These are phyloP conservation scores for Drosophila rellima DNA, from an alignment of 2,888 invertebrate species.

Conservation along the genomic window DNA sequence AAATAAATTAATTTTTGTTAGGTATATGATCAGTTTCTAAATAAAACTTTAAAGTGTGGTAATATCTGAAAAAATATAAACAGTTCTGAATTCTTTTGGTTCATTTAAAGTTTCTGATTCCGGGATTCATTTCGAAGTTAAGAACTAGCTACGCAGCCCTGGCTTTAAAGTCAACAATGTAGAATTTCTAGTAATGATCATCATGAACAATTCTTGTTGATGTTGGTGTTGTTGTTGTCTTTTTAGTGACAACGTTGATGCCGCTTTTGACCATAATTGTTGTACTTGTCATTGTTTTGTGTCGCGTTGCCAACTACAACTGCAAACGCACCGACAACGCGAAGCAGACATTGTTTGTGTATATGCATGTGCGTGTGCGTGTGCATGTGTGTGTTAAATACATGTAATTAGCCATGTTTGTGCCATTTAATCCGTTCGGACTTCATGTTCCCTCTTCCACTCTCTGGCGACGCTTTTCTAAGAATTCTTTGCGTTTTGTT, in stretches of 20 bases:
- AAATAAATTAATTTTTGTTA: too few relatives aligned
- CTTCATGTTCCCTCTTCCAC: slow-evolving; percentile 35
- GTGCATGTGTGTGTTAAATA: slow-evolving; percentile 71
- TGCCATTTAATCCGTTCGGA: slow-evolving; percentile 79
- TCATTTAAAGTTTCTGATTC: neutral
- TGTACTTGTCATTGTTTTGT: slow-evolving; percentile 71
- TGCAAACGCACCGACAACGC: slow-evolving; percentile 59
- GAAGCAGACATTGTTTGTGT: slow-evolving; percentile 27
- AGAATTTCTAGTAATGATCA: slow-evolving; percentile 54
- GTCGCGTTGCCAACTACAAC: slow-evolving; percentile 66
- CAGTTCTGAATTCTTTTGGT: neutral
- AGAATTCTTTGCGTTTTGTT: slow-evolving; percentile 80
- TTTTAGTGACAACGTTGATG: slow-evolving; percentile 65
- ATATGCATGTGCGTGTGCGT: slow-evolving; percentile 4
- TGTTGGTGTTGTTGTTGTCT: slow-evolving; percentile 28
- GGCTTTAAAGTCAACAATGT: slow-evolving; percentile 16
- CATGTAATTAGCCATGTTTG: slow-evolving; percentile 82
- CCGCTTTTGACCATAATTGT: slow-evolving; percentile 77
- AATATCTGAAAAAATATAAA: too few relatives aligned
- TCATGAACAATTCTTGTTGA: slow-evolving; percentile 47
- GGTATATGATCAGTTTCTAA: too few relatives aligned
- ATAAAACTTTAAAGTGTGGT: too few relatives aligned
- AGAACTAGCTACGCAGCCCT: slow-evolving; percentile 30
- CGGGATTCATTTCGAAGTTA: neutral
- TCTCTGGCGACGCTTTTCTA: slow-evolving; percentile 71